Evolutionary conservation across 2,888 invertebrate species (phyloP).

Genomic region (Dusona sp.): DNA sequence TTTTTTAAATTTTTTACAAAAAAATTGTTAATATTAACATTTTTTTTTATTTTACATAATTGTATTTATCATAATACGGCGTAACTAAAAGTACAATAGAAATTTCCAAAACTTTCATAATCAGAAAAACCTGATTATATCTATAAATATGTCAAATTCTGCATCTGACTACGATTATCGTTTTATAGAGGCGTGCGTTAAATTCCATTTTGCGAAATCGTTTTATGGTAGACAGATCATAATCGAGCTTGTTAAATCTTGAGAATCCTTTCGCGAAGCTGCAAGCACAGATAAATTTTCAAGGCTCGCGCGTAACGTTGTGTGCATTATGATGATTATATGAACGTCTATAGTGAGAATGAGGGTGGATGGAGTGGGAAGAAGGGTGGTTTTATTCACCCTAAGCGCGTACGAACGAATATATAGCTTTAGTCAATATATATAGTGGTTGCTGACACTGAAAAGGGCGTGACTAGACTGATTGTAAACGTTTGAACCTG

Average conservation of each 20-base stretch:
- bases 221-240: constrained; percentile 35
- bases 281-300: constrained; percentile 30
- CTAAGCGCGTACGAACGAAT: constrained; percentile 19
- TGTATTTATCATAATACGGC: too few species aligned
- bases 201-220: constrained; percentile 35
- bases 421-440: constrained; percentile 32
- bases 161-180: background rate
- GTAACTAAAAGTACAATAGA: background rate
- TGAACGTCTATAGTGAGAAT: constrained; percentile 39
- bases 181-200: background rate
- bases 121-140: background rate
- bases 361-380: constrained; percentile 23
- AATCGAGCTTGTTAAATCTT: constrained; percentile 19
- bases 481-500: background rate
- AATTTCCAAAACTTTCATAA: background rate
- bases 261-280: constrained; percentile 44
- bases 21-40: too few species aligned
- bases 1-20: too few species aligned
- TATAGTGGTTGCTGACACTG: background rate
- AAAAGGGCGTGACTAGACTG: background rate
- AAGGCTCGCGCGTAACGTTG: constrained; percentile 40
- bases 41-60: too few species aligned
- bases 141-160: background rate
- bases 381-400: constrained; percentile 54
- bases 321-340: constrained; percentile 61